These are phyloP conservation scores for Carassius carassius DNA, from an alignment of 2,113 vertebrate genomes.

Conservation along the genomic window DNA sequence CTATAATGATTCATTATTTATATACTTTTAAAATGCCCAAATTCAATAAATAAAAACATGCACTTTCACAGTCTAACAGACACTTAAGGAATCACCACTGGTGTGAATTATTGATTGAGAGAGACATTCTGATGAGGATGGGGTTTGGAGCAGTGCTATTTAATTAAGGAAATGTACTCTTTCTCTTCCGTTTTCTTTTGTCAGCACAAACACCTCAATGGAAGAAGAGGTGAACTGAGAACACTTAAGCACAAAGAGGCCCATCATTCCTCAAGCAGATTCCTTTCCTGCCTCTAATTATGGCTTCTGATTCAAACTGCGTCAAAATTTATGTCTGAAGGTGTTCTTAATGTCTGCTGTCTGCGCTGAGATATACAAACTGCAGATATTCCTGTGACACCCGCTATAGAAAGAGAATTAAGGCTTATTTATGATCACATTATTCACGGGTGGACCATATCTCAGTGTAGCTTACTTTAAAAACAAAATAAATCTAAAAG, in stretches of 20 bases:
- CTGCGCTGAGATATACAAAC: slow-evolving; percentile 58
- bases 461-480: not conserved
- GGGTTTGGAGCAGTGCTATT: slow-evolving; percentile 55
- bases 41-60: slow-evolving; percentile 15
- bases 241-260: slow-evolving; percentile 16
- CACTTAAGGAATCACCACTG: slow-evolving; percentile 9
- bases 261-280: slow-evolving; percentile 4
- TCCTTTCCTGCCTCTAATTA: slow-evolving; percentile 44
- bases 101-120: slow-evolving; percentile 53
- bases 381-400: slow-evolving; percentile 59
- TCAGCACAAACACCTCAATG: slow-evolving; percentile 68
- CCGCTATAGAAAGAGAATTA: slow-evolving; percentile 70
- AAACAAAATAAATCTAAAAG: not conserved
- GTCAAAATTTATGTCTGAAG: slow-evolving; percentile 74
- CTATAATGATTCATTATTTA: not conserved
- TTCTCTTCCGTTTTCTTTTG: slow-evolving; percentile 47
- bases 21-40: not conserved
- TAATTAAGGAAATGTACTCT: slow-evolving; percentile 66
- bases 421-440: slow-evolving; percentile 68
- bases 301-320: slow-evolving; percentile 60
- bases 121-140: slow-evolving; percentile 47
- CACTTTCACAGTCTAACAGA: slow-evolving; percentile 17
- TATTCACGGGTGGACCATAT: slow-evolving; percentile 47
- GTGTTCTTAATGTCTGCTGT: slow-evolving; percentile 71
- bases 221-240: slow-evolving; percentile 57